Percentiles rank a stretch among this genome's conserved stretches.
Conservation (phyloP, 2,113 vertebrate genomes). For the Manacus vitellinus region DNA sequence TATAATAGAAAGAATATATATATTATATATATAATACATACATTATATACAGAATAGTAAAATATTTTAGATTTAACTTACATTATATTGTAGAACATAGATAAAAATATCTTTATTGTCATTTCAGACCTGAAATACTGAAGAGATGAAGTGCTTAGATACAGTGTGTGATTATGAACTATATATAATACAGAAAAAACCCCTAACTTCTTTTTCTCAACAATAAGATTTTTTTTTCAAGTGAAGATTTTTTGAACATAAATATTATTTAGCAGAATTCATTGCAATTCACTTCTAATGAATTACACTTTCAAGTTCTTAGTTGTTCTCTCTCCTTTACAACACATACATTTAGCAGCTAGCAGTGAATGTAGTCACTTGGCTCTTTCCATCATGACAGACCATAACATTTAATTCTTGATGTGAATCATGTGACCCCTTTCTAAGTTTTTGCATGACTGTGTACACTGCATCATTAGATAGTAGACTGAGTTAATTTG, state of each 20-base stretch:
- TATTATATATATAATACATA: no score
- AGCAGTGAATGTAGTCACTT: not conserved
- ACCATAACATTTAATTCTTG: not conserved
- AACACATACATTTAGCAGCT: not conserved
- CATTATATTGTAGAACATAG: not conserved
- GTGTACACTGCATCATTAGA: not conserved
- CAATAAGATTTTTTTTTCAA: not conserved
- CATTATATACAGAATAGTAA: not conserved
- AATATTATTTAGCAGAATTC: not conserved
- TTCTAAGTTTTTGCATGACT: not conserved
- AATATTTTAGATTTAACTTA: not conserved
- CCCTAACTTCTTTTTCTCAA: not conserved
- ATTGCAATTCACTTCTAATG: not conserved
- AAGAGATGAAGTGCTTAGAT: not conserved
- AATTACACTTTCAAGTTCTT: not conserved
- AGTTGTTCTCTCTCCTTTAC: not conserved
- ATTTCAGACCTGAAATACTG: not conserved
- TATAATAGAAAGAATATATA: not conserved
- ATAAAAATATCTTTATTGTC: not conserved
- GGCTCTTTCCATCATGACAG: not conserved
- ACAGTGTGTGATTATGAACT: not conserved
- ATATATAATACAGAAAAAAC: not conserved
- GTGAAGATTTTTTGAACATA: not conserved
- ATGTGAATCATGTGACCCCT: not conserved
- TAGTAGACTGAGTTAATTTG: not conserved